Base-by-base conservation (phyloP, 2,113 vertebrate genomes). In the Redunca redunca region DNA sequence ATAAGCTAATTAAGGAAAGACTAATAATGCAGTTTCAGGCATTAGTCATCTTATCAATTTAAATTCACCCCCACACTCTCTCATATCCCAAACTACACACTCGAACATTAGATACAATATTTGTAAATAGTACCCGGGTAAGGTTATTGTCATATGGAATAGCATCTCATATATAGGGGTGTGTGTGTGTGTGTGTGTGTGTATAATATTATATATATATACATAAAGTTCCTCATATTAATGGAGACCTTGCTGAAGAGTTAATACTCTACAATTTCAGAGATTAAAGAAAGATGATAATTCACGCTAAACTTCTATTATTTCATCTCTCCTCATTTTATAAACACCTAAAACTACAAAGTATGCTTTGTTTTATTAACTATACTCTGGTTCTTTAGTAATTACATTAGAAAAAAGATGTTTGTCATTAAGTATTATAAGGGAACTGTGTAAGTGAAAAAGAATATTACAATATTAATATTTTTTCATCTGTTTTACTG, bases 1-100 rank as follows among this genome's bases (percentile, higher is more conserved):
- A 88, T 90, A 33, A 88, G 43, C 36, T 97, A 97, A 85, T 84
- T 93, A 96, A 95, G 21, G 87, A 88, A 96, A 96, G 48, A 90
- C 80, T 96, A 84, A 92, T 77, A 89, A 84, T 67, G 46, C 89
- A 83, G 96, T 97, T 95, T 94, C 89, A 96, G 87, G 40, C 87
- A 64, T 95, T 71, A 89, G 16, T 88, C 67, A 90, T 90, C 52
- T 64, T 97, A 64, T 4, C 80, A 40, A 64, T 82, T 96, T 50
- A 94, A 81, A 91, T 80, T 85, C 6, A 43, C 53, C 25, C 43
- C 52, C 28, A 50, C 4, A 46, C 4, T 40, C 26, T 86, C 43
- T 53, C 30, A 36, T 26, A n/a, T 62, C 26, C 62, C 84, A 88
- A 84, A 80, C 74, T 33, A 95, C 5, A 95, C 84, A 78, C 13